phyloP scores from a whole-genome alignment of 2,113 vertebrate genomes.

The Varanus salvator region DNA sequence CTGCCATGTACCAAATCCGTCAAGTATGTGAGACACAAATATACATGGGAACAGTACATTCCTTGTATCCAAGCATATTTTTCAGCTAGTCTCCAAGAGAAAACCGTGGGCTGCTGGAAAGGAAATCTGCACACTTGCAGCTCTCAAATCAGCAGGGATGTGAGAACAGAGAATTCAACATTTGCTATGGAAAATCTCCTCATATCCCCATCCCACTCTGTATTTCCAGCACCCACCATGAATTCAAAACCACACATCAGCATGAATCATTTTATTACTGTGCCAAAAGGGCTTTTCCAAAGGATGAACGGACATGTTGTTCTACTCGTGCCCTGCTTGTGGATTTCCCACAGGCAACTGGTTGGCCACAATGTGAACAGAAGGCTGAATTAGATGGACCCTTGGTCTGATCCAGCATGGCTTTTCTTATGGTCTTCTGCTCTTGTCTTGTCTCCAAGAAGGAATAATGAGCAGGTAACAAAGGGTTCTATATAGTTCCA shows the following conservation, averaged over 20 bases:
- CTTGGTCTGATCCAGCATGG: no score
- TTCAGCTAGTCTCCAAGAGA: not conserved
- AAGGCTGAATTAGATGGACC: no score
- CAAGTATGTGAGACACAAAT: not conserved
- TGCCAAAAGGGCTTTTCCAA: not conserved
- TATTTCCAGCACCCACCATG: slow-evolving; percentile 26
- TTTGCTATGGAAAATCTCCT: slow-evolving; percentile 30
- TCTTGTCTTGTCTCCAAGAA: not conserved
- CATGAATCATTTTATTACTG: not conserved
- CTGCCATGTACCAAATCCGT: not conserved
- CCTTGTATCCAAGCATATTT: slow-evolving; percentile 1
- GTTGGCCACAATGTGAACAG: no score
- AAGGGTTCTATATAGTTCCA: not conserved
- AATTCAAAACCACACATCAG: not conserved
- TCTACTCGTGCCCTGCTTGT: not conserved
- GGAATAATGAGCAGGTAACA: not conserved
- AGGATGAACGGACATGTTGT: not conserved
- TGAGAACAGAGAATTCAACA: slow-evolving; percentile 45
- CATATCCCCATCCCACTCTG: slow-evolving; percentile 33
- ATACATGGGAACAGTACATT: slow-evolving; percentile 17
- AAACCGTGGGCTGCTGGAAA: slow-evolving; percentile 12
- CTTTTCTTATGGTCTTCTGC: no score
- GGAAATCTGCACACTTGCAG: not conserved
- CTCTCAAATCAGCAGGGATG: not conserved
- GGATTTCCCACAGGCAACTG: no score